Percentiles rank a stretch among this genome's conserved stretches.
phyloP scores from a whole-genome alignment of 2,113 vertebrate species.

The Sinocyclocheilus maitianheensis region DNA sequence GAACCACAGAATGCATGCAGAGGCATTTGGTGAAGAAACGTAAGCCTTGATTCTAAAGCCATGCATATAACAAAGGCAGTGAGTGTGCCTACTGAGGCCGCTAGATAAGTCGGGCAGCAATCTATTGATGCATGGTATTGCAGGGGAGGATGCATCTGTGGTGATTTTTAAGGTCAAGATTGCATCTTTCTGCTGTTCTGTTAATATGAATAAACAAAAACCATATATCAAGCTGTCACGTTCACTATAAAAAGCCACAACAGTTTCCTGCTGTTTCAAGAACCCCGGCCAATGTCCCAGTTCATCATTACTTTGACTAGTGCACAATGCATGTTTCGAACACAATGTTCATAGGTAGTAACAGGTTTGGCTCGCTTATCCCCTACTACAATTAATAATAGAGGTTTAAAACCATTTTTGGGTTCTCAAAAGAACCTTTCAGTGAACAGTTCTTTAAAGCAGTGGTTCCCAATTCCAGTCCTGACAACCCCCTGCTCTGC shows the following conservation, averaged over 20 bases:
- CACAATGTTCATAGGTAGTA: neutral
- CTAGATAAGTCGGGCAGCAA: conserved; percentile 23
- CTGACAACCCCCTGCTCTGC: no score
- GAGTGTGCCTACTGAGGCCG: neutral
- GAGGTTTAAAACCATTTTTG: no score
- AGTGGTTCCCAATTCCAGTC: no score
- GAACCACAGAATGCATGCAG: conserved; percentile 20
- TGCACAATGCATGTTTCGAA: neutral
- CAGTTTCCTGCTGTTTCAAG: neutral
- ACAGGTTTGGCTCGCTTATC: neutral
- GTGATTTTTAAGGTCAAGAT: conserved; percentile 41
- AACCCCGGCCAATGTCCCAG: conserved; percentile 5
- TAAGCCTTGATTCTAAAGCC: neutral
- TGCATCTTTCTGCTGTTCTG: conserved; percentile 38
- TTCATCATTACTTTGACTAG: conserved; percentile 19
- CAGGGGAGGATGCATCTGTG: conserved; percentile 31
- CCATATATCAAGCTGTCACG: conserved; percentile 39
- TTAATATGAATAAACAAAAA: conserved; percentile 40
- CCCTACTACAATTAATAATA: neutral
- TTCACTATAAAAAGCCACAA: conserved; percentile 38
- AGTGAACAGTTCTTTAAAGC: no score
- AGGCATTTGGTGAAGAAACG: neutral
- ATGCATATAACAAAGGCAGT: conserved; percentile 16
- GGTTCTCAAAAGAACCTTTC: no score
- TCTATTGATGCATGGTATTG: conserved; percentile 18